phyloP scores from a whole-genome alignment of 2,797 vertebrate genomes.

The Morus bassanus region DNA sequence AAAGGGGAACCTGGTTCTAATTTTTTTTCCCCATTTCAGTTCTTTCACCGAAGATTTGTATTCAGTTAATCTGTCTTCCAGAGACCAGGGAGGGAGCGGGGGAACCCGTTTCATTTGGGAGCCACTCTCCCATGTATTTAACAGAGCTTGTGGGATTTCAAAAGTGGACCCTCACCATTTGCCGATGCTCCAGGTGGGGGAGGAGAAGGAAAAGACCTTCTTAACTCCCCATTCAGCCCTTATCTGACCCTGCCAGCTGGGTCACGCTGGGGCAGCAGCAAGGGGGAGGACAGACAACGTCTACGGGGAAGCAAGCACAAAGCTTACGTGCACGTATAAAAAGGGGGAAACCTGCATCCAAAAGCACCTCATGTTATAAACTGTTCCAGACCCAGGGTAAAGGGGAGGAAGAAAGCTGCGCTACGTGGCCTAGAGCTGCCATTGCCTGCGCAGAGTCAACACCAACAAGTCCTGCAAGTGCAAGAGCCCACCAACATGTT shows the following conservation, averaged over 20 bases:
- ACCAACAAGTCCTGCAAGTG: neutral
- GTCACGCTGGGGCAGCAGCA: accelerated
- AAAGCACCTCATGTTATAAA: neutral
- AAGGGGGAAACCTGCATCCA: neutral
- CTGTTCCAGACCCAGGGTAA: neutral
- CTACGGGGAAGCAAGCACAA: accelerated
- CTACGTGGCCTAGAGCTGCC: neutral
- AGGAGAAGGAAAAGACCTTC: neutral
- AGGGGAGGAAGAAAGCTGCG: no score
- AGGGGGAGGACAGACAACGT: accelerated
- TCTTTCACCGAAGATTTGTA: neutral
- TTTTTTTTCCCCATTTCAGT: neutral
- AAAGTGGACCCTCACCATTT: accelerated
- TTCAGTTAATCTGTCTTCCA: neutral
- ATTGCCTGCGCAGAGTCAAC: accelerated
- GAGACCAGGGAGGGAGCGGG: accelerated
- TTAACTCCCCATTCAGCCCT: neutral
- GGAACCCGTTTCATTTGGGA: accelerated
- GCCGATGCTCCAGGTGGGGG: neutral
- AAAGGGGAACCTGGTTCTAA: neutral
- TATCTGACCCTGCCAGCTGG: slow-evolving; percentile 12
- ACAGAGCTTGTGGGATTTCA: neutral
- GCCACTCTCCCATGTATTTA: neutral
- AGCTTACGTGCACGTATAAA: accelerated
- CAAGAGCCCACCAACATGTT: neutral